Percentiles rank a stretch among this genome's conserved stretches.
phyloP scores from a whole-genome alignment of 2,113 vertebrate species.

The Amphiprion percula region DNA sequence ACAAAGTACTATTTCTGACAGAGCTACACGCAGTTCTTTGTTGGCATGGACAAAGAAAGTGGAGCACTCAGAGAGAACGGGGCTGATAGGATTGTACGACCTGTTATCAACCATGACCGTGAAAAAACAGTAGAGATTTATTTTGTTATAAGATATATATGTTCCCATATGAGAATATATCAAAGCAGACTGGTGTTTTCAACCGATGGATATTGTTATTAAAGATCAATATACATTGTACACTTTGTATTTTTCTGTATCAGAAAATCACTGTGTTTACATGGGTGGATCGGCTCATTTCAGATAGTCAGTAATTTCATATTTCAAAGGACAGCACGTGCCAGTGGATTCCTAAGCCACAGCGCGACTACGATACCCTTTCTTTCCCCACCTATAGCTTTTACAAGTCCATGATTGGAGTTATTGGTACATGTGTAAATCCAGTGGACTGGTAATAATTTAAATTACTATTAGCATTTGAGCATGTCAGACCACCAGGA shows the following conservation, averaged over 20 bases:
- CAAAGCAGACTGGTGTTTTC: constrained; percentile 71
- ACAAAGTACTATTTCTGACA: constrained; percentile 75
- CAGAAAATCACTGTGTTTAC: constrained; percentile 86
- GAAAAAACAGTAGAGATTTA: constrained; percentile 78
- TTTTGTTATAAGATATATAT: constrained; percentile 81
- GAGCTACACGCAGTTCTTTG: constrained; percentile 57
- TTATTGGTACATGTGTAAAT: constrained; percentile 23
- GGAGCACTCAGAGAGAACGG: constrained; percentile 49
- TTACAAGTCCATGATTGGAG: neutral
- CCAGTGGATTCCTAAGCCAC: constrained; percentile 37
- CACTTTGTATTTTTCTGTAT: constrained; percentile 87
- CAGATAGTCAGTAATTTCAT: constrained; percentile 71
- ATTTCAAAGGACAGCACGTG: constrained; percentile 53
- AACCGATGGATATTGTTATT: constrained; percentile 66
- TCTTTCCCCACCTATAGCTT: constrained; percentile 2
- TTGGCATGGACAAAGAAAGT: constrained; percentile 41
- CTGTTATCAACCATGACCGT: constrained; percentile 53
- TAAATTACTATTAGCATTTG: constrained; percentile 8
- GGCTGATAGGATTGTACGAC: constrained; percentile 51
- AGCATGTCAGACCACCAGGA: constrained; percentile 5
- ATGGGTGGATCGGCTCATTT: constrained; percentile 80
- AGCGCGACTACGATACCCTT: neutral
- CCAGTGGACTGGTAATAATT: constrained; percentile 2
- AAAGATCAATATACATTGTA: constrained; percentile 75
- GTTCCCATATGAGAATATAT: constrained; percentile 67